These are phyloP conservation scores for Balearica regulorum DNA, from an alignment of 2,797 vertebrate genomes.

Conservation along the genomic window DNA sequence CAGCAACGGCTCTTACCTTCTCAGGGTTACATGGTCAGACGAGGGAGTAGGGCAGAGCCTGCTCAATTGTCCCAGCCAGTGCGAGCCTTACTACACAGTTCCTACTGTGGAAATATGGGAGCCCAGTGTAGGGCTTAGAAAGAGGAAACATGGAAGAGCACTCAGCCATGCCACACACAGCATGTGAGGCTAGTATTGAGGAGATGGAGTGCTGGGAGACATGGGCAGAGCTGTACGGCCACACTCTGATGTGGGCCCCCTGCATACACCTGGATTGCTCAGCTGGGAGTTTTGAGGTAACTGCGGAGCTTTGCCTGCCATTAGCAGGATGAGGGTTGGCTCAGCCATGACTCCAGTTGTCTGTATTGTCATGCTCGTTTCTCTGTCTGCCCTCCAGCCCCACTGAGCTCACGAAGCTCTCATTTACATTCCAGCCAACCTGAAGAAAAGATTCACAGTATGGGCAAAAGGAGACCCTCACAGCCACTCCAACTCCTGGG, in stretches of 20 bases:
- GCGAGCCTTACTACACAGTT: not conserved
- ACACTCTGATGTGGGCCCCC: no score
- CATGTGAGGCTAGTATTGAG: not conserved
- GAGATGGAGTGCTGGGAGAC: not conserved
- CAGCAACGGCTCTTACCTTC: not conserved
- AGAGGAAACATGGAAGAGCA: not conserved
- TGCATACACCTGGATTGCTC: no score
- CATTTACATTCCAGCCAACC: not conserved
- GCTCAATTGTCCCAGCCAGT: not conserved
- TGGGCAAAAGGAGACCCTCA: not conserved
- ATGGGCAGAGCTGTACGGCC: not conserved
- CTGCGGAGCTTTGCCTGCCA: not conserved
- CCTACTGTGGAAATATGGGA: not conserved
- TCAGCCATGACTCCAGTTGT: not conserved
- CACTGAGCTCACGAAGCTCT: not conserved
- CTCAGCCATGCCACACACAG: not conserved
- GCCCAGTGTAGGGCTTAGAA: not conserved
- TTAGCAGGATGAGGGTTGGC: not conserved
- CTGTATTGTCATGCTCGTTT: rapidly evolving
- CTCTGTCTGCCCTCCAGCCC: not conserved
- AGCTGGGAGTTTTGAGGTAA: not conserved
- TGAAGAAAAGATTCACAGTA: not conserved
- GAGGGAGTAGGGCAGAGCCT: not conserved
- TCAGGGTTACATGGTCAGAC: not conserved
- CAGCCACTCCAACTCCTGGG: not conserved